Percentiles rank a stretch among this genome's conserved stretches.
Evolutionary conservation across 1,140 invertebrate species (phyloP).

Genomic region (Oryctes rhinoceros): DNA sequence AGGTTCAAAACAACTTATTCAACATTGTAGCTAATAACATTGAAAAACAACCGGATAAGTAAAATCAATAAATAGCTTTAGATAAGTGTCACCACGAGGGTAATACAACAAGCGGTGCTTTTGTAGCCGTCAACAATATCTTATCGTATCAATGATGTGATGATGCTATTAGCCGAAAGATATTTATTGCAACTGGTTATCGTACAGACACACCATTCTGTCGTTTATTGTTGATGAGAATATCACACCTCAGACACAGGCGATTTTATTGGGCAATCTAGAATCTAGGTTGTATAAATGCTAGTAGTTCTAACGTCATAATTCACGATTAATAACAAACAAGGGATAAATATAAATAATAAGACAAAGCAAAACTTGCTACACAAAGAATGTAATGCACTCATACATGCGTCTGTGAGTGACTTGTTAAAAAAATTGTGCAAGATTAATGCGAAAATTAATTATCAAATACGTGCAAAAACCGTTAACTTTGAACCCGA

Average conservation of each 20-base stretch:
- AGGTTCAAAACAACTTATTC: neutral
- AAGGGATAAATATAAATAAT: too few species aligned
- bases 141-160: neutral
- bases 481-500: constrained; percentile 26
- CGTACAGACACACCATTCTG: neutral
- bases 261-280: neutral
- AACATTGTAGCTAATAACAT: neutral
- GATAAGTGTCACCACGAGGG: neutral
- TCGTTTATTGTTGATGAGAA: neutral
- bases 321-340: too few species aligned
- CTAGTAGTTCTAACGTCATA: too few species aligned
- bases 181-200: constrained; percentile 7
- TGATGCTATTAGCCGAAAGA: constrained; percentile 1
- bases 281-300: neutral
- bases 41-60: constrained; percentile 5
- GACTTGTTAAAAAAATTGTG: neutral
- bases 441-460: neutral
- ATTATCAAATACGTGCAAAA: neutral
- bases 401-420: neutral
- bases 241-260: neutral
- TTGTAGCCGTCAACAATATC: neutral
- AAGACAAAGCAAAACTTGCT: too few species aligned
- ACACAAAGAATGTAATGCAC: neutral
- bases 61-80: constrained; percentile 27
- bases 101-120: constrained; percentile 3